phyloP scores from a whole-genome alignment of 2,113 vertebrate genomes.

The Myiagra hebetior region DNA sequence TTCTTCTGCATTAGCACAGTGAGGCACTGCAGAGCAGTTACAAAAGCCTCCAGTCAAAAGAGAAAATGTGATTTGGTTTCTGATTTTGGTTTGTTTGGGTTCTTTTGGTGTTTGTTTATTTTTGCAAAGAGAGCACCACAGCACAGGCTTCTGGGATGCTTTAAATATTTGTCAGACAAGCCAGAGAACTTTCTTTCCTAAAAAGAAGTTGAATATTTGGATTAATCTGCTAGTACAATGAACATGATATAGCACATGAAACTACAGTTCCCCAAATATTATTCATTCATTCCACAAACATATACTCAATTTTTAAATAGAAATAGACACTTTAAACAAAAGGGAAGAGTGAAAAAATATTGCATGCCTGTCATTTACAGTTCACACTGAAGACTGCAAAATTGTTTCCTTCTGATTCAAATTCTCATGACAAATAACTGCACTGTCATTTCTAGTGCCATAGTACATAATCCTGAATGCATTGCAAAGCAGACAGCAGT shows the following conservation, averaged over 20 bases:
- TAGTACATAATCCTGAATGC: not conserved
- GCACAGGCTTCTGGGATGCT: not conserved
- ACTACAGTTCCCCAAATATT: not conserved
- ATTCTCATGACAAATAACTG: not conserved
- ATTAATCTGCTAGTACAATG: not conserved
- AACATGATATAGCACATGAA: not conserved
- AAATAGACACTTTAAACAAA: not conserved
- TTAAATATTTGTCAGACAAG: not conserved
- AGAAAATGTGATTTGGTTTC: not conserved
- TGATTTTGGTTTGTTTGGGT: not conserved
- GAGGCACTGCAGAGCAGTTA: not conserved
- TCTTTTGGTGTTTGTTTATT: not conserved
- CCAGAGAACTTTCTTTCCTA: not conserved
- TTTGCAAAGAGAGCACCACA: not conserved
- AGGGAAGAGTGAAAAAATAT: not conserved
- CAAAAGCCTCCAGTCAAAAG: not conserved
- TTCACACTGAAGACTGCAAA: not conserved
- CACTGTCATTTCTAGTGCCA: not conserved
- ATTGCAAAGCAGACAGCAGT: not conserved
- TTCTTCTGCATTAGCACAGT: not conserved
- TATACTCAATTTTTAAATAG: not conserved
- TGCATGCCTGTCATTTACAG: not conserved
- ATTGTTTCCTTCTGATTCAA: not conserved
- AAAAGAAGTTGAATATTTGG: not conserved
- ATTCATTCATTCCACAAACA: not conserved